Evolutionary conservation across 2,797 vertebrate genomes (phyloP).

Genomic region (Thaleichthys pacificus): DNA sequence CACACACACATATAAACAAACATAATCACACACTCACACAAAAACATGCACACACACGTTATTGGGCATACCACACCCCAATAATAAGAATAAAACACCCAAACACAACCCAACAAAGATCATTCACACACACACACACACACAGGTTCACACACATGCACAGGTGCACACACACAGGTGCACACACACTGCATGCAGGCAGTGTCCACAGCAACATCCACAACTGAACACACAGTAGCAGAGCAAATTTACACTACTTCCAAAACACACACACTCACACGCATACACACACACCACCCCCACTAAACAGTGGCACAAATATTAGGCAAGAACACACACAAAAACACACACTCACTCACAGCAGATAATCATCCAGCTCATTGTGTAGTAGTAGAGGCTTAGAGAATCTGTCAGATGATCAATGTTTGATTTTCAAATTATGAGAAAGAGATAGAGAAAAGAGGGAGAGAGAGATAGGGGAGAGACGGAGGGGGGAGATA

Average conservation of each 20-base stretch:
- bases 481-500: neutral
- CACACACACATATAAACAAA: neutral
- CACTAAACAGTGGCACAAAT: neutral
- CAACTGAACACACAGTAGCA: neutral
- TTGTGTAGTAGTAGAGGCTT: too few relatives aligned
- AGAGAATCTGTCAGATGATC: slow-evolving; percentile 14
- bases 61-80: too few relatives aligned
- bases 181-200: neutral
- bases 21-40: neutral
- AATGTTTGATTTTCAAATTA: neutral
- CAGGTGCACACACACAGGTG: neutral
- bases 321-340: slow-evolving; percentile 13
- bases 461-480: neutral
- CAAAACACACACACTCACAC: neutral
- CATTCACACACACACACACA: neutral
- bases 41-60: neutral
- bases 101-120: too few relatives aligned
- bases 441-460: neutral
- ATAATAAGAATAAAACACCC: too few relatives aligned
- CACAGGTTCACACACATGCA: neutral
- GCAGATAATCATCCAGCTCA: neutral
- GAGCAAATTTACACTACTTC: neutral
- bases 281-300: neutral
- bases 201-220: neutral
- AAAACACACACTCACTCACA: slow-evolving; percentile 6